phyloP scores from a whole-genome alignment of 1,140 invertebrate genomes.

The Cotesia glomerata region DNA sequence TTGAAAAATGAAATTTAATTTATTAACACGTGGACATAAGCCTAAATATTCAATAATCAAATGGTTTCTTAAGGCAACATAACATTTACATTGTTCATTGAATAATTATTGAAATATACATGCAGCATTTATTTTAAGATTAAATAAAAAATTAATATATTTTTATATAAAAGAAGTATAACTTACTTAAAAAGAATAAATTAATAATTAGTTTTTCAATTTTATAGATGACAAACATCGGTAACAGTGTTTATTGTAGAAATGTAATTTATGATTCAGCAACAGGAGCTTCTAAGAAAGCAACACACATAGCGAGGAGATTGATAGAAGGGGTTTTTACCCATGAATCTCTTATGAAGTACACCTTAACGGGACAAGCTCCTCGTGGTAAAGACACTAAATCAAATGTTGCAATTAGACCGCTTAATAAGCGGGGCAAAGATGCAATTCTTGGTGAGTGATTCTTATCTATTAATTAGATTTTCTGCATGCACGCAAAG shows the following conservation, averaged over 20 bases:
- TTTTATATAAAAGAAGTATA: too few species aligned
- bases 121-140: too few species aligned
- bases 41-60: too few species aligned
- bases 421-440: background rate
- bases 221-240: background rate
- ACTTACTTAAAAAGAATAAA: too few species aligned
- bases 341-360: background rate
- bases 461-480: background rate
- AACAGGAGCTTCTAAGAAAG: background rate
- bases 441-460: conserved; percentile 2
- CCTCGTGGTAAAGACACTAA: background rate
- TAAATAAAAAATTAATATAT: too few species aligned
- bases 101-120: too few species aligned
- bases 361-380: background rate
- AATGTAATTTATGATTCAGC: background rate
- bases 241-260: background rate
- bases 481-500: background rate
- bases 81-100: too few species aligned
- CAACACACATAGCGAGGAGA: background rate
- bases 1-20: too few species aligned
- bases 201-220: background rate
- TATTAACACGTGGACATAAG: too few species aligned
- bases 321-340: background rate
- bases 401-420: background rate
- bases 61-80: too few species aligned